Evolutionary conservation across 1,140 invertebrate species (phyloP).

Genomic region (Polypedilum pembai): DNA sequence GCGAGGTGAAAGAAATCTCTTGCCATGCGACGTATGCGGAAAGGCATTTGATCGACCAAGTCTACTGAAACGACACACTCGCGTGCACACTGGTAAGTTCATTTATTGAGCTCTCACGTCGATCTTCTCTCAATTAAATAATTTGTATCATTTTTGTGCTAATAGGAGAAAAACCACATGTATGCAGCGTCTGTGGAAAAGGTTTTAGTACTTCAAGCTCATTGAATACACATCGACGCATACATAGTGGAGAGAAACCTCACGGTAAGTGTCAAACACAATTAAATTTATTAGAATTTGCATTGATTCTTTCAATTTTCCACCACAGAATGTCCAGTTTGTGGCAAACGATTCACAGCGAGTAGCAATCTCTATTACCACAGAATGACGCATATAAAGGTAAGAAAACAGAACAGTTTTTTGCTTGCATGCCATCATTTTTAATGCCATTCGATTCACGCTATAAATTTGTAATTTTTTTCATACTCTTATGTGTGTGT

Average conservation of each 20-base stretch:
- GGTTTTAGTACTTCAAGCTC: conserved; percentile 88
- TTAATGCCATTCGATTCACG: too few species aligned
- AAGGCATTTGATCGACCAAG: conserved; percentile 69
- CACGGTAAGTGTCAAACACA: conserved; percentile 30
- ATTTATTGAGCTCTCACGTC: not conserved
- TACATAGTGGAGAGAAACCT: conserved; percentile 60
- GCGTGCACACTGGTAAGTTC: conserved; percentile 53
- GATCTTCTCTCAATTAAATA: not conserved
- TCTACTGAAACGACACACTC: conserved; percentile 53
- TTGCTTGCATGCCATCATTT: too few species aligned
- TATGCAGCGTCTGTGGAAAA: conserved; percentile 83
- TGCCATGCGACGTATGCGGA: conserved; percentile 59
- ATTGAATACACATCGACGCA: conserved; percentile 82
- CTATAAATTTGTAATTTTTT: too few species aligned
- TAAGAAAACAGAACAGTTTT: conserved; percentile 45
- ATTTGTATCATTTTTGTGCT: not conserved
- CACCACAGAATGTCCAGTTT: conserved; percentile 62
- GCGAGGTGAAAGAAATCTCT: conserved; percentile 49
- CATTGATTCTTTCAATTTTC: not conserved
- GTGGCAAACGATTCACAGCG: conserved; percentile 87
- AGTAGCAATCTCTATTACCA: conserved; percentile 92
- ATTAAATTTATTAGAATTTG: not conserved
- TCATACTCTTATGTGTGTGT: too few species aligned
- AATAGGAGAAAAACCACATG: conserved; percentile 87
- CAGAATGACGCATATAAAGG: conserved; percentile 92